phyloP scores from a whole-genome alignment of 2,888 invertebrate genomes.

The Campaea margaritaria region DNA sequence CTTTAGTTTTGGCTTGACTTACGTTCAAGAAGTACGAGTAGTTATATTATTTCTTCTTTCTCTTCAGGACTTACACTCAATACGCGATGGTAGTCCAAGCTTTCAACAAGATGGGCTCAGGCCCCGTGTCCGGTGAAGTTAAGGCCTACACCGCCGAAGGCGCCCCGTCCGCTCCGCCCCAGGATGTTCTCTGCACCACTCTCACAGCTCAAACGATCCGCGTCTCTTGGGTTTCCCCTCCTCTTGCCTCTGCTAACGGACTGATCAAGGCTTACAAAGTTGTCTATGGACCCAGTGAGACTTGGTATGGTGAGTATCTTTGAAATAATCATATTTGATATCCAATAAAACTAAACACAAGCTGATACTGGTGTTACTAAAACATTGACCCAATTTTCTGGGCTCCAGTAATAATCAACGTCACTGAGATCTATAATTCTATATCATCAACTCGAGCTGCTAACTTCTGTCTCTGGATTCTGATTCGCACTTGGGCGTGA shows the following conservation, averaged over 20 bases:
- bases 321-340: background rate
- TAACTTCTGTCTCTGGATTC: background rate
- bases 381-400: no score
- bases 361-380: no score
- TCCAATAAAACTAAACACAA: background rate
- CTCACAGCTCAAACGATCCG: constrained; percentile 97
- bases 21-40: background rate
- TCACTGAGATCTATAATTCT: background rate
- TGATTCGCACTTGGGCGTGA: background rate
- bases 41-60: constrained; percentile 31
- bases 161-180: constrained; percentile 95
- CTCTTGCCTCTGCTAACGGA: constrained; percentile 95
- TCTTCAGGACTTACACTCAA: constrained; percentile 93
- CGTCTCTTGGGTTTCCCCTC: constrained; percentile 97
- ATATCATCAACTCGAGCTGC: no score
- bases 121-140: constrained; percentile 95
- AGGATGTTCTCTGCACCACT: constrained; percentile 96
- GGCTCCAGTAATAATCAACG: background rate
- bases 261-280: constrained; percentile 98
- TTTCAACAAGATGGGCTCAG: constrained; percentile 97
- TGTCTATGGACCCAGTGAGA: constrained; percentile 95
- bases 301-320: constrained; percentile 93
- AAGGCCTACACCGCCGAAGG: constrained; percentile 98
- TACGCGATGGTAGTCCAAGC: constrained; percentile 98
- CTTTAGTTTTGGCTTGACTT: background rate